These are phyloP conservation scores for Seira musarum DNA, from an alignment of 2,888 invertebrate genomes.

Conservation along the genomic window DNA sequence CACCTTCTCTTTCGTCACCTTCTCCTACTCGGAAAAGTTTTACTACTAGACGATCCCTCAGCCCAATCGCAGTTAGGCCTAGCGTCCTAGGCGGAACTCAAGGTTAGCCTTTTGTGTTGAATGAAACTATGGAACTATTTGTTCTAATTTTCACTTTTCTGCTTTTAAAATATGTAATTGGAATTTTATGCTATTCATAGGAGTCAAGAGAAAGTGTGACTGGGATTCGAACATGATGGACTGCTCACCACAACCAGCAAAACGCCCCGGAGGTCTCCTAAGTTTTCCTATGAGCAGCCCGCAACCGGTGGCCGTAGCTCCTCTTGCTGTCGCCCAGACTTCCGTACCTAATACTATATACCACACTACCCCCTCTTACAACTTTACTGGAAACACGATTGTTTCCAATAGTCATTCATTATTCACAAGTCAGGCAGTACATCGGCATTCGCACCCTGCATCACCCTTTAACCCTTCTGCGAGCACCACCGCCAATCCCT, in stretches of 20 bases:
- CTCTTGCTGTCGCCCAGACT: slow-evolving; percentile 28
- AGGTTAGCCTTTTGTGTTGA: slow-evolving; percentile 43
- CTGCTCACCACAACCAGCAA: slow-evolving; percentile 69
- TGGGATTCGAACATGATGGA: slow-evolving; percentile 69
- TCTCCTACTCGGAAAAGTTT: slow-evolving; percentile 70
- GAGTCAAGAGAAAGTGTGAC: slow-evolving; percentile 69
- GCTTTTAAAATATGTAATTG: slow-evolving; percentile 3
- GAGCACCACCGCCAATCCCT: slow-evolving; percentile 52
- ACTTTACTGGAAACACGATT: slow-evolving; percentile 43
- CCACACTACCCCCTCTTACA: slow-evolving; percentile 44
- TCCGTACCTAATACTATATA: slow-evolving; percentile 50
- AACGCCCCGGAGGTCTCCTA: slow-evolving; percentile 65
- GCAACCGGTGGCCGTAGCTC: not conserved
- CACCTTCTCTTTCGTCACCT: slow-evolving; percentile 68
- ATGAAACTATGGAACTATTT: not conserved
- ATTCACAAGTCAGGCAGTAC: slow-evolving; percentile 46
- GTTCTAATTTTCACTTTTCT: not conserved
- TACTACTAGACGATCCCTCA: slow-evolving; percentile 67
- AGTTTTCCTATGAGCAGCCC: slow-evolving; percentile 61
- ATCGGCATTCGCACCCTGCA: slow-evolving; percentile 28
- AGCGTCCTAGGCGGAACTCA: slow-evolving; percentile 66
- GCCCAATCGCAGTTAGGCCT: slow-evolving; percentile 69
- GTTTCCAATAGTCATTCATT: slow-evolving; percentile 45
- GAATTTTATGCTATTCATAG: slow-evolving; percentile 41
- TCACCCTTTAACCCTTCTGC: slow-evolving; percentile 55